A percentile compares a stretch with the other conserved stretches of the same genome.
These are phyloP conservation scores for Melolontha melolontha DNA, from an alignment of 2,888 invertebrate genomes.

Conservation along the genomic window DNA sequence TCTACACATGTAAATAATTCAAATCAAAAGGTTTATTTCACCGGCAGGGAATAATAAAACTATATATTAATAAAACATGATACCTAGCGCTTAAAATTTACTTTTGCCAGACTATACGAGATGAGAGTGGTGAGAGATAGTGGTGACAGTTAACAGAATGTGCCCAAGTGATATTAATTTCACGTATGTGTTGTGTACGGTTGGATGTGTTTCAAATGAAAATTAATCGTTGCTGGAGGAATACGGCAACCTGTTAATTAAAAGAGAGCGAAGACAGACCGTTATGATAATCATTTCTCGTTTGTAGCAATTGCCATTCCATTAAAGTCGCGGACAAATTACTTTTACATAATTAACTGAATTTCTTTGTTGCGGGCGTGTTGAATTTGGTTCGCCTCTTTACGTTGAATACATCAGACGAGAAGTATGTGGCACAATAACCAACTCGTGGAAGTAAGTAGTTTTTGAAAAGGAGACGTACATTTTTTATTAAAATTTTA, in stretches of 20 bases:
- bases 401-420: conserved; percentile 5
- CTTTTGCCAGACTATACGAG: conserved; percentile 14
- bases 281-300: conserved; percentile 48
- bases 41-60: not conserved
- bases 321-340: conserved; percentile 43
- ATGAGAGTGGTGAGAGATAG: conserved; percentile 31
- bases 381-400: conserved; percentile 23
- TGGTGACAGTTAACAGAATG: conserved; percentile 40
- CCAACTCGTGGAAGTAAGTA: not conserved
- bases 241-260: conserved; percentile 50
- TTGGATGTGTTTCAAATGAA: conserved; percentile 47
- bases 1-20: no score
- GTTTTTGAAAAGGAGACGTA: no score
- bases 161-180: conserved; percentile 45
- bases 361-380: conserved; percentile 36
- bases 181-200: conserved; percentile 43
- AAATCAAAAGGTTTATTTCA: no score
- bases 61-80: conserved; percentile 11
- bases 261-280: conserved; percentile 48
- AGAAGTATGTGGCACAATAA: not conserved
- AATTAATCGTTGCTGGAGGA: conserved; percentile 50
- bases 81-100: conserved; percentile 22
- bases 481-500: no score
- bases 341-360: conserved; percentile 43
- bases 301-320: conserved; percentile 43